A percentile compares a stretch with the other conserved stretches of the same genome.
Conservation (phyloP, 2,888 invertebrate species). For the Napeogenes inachia region DNA sequence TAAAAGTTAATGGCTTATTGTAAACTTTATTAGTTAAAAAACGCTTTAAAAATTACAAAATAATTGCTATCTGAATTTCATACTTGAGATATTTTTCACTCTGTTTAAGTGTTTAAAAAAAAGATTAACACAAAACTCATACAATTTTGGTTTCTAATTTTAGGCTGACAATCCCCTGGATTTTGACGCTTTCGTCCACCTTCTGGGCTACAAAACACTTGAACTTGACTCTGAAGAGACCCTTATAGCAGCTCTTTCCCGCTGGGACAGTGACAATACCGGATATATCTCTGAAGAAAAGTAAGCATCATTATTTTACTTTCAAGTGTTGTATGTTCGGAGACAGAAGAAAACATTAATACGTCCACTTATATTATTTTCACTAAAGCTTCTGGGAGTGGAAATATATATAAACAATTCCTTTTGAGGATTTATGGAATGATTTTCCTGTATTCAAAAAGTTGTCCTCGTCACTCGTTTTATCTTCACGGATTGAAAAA, state of each 20-base stretch:
- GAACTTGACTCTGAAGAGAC: conserved; percentile 82
- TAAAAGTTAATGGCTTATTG: too few relatives aligned
- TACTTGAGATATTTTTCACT: too few relatives aligned
- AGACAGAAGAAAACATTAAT: neutral
- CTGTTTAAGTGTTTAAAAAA: too few relatives aligned
- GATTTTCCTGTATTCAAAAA: too few relatives aligned
- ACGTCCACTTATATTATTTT: neutral
- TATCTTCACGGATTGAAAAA: too few relatives aligned
- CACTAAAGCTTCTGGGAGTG: too few relatives aligned
- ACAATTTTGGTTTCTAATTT: neutral
- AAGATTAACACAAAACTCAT: neutral
- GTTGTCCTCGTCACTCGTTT: too few relatives aligned
- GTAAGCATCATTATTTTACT: conserved; percentile 44
- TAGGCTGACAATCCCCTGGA: conserved; percentile 76
- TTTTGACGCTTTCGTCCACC: conserved; percentile 79
- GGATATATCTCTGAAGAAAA: conserved; percentile 80
- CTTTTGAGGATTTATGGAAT: too few relatives aligned
- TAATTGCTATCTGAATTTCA: too few relatives aligned
- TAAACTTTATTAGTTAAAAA: too few relatives aligned
- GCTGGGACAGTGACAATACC: conserved; percentile 80
- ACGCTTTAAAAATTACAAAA: too few relatives aligned
- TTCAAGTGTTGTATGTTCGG: neutral
- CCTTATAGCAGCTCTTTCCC: conserved; percentile 78
- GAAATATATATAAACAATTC: too few relatives aligned
- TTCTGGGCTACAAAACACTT: conserved; percentile 78